A percentile compares a stretch with the other conserved stretches of the same genome.
These are phyloP conservation scores for Steinernema feltiae DNA, from an alignment of 1,140 invertebrate genomes.

Conservation along the genomic window DNA sequence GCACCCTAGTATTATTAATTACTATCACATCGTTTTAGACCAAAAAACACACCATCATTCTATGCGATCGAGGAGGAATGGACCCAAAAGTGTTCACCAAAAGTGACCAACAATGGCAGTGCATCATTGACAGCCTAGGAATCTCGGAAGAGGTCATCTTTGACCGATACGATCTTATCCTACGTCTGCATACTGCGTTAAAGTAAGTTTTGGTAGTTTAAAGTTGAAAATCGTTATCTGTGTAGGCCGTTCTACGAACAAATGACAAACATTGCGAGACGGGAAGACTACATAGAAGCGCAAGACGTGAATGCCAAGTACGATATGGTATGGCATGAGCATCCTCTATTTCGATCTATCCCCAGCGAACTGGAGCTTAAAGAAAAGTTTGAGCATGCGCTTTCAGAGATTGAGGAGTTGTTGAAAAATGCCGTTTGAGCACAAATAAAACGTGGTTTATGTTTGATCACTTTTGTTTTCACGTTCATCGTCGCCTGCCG, in stretches of 20 bases:
- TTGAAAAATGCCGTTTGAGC: too few relatives aligned
- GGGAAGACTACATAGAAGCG: not conserved
- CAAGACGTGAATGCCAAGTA: not conserved
- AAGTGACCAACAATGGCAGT: not conserved
- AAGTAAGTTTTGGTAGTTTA: not conserved
- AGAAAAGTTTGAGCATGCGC: not conserved
- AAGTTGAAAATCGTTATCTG: too few relatives aligned
- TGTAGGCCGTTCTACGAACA: not conserved
- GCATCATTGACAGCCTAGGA: not conserved
- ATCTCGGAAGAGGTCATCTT: not conserved
- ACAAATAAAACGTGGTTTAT: not conserved
- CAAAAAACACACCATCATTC: not conserved
- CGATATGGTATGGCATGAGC: not conserved
- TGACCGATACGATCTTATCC: not conserved
- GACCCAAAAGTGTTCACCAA: not conserved
- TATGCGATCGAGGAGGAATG: not conserved
- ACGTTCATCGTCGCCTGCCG: too few relatives aligned
- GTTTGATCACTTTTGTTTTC: too few relatives aligned
- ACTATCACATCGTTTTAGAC: not conserved
- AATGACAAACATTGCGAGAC: not conserved
- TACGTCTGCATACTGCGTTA: not conserved
- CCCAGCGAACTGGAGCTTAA: not conserved
- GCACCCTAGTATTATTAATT: not conserved
- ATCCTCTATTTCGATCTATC: not conserved
- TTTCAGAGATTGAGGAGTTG: not conserved